Percentiles rank a stretch among this genome's conserved stretches.
Conservation (phyloP, 2,113 vertebrate species). For the Ahaetulla prasina region DNA sequence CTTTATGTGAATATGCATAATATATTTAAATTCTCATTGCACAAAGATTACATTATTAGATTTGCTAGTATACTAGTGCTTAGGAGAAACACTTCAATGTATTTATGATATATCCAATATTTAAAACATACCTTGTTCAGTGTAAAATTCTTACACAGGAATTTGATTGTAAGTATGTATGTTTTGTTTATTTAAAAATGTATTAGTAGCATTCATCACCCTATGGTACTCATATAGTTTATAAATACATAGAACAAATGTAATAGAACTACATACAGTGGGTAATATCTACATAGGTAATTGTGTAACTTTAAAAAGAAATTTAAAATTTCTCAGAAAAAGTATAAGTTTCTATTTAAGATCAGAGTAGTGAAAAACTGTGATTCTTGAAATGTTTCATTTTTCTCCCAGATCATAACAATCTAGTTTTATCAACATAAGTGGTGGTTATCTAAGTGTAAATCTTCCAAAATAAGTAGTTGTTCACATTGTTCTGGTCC, state of each 20-base stretch:
- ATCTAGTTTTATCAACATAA: neutral
- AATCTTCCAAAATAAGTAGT: neutral
- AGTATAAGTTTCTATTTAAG: neutral
- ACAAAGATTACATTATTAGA: neutral
- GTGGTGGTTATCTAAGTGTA: neutral
- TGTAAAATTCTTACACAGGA: neutral
- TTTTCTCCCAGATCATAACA: neutral
- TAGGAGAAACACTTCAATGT: neutral
- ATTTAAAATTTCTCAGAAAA: neutral
- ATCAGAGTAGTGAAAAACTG: neutral
- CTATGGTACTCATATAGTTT: neutral
- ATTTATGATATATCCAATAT: neutral
- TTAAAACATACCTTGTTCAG: neutral
- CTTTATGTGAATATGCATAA: neutral
- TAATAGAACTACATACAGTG: neutral
- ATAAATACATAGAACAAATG: neutral
- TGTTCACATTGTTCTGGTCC: neutral
- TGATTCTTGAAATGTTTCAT: neutral
- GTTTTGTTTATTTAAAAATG: neutral
- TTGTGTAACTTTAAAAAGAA: neutral
- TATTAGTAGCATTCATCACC: neutral
- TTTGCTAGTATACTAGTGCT: neutral
- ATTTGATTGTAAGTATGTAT: neutral
- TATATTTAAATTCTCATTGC: neutral
- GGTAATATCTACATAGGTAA: neutral